Conservation (phyloP, 2,888 invertebrate species). For the Encarsia formosa region DNA sequence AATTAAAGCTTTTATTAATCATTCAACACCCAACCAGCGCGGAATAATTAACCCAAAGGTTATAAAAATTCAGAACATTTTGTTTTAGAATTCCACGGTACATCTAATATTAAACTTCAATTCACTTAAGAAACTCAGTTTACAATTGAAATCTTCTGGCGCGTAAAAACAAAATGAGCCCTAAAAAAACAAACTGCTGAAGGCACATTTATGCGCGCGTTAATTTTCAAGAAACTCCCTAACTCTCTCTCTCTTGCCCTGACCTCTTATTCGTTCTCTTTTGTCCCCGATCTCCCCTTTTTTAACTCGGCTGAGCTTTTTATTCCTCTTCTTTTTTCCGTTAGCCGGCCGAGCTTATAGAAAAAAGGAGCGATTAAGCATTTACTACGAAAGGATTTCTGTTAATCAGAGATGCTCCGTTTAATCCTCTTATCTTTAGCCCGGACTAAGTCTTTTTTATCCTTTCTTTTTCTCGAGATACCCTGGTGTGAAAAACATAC, state of each 20-base stretch:
- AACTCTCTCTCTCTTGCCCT: conserved; percentile 3
- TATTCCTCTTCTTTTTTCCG: not conserved
- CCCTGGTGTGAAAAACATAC: conserved; percentile 26
- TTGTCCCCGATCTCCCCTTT: not conserved
- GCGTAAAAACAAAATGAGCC: not conserved
- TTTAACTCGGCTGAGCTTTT: not conserved
- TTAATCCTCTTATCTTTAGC: conserved; percentile 23
- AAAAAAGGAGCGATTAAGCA: conserved; percentile 23
- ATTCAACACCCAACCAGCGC: too few relatives aligned
- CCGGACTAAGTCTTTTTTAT: conserved; percentile 1
- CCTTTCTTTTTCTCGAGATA: not conserved
- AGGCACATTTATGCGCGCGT: not conserved
- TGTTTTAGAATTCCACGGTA: too few relatives aligned
- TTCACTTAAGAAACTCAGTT: too few relatives aligned
- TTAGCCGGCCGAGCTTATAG: conserved; percentile 15
- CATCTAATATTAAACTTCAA: too few relatives aligned
- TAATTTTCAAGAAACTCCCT: conserved; percentile 5
- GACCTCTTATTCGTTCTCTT: conserved; percentile 1
- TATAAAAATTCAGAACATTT: too few relatives aligned
- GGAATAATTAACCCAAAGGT: too few relatives aligned
- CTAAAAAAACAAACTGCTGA: not conserved
- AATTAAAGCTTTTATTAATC: too few relatives aligned
- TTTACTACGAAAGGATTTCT: conserved; percentile 20
- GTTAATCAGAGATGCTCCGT: conserved; percentile 18
- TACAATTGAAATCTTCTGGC: too few relatives aligned